A percentile compares a stretch with the other conserved stretches of the same genome.
These are phyloP conservation scores for Centrocercus urophasianus DNA, from an alignment of 2,113 vertebrate species.

Conservation along the genomic window DNA sequence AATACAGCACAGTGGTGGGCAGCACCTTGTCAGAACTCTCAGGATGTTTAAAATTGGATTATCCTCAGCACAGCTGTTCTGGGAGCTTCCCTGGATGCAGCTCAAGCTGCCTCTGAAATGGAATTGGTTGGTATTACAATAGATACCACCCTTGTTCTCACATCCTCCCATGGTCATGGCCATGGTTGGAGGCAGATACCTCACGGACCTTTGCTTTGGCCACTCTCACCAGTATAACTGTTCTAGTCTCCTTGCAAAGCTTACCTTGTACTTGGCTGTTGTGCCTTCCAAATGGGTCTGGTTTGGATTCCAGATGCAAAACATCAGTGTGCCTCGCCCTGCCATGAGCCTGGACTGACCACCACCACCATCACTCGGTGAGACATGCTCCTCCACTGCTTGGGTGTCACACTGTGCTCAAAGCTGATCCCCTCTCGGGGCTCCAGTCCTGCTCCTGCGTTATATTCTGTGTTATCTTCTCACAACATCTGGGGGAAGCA, in stretches of 20 bases:
- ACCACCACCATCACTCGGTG: neutral
- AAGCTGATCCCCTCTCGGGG: neutral
- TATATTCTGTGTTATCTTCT: neutral
- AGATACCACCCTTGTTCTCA: neutral
- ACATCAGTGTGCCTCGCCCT: neutral
- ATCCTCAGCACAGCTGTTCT: fast-evolving
- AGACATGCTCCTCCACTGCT: neutral
- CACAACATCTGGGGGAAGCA: neutral
- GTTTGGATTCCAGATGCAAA: neutral
- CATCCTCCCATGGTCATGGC: neutral
- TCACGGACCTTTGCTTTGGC: neutral
- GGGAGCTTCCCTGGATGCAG: neutral
- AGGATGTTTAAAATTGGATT: neutral
- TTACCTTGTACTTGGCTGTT: neutral
- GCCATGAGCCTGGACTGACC: neutral
- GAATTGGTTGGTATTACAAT: fast-evolving
- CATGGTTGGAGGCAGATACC: neutral
- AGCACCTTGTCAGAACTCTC: neutral
- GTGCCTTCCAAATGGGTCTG: neutral
- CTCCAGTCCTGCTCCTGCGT: neutral
- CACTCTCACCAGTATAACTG: neutral
- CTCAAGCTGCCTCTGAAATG: neutral
- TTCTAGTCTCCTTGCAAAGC: neutral
- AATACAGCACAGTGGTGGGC: neutral
- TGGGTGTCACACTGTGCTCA: neutral